Percentiles rank a stretch among this genome's conserved stretches.
Evolutionary conservation across 35 echinoderm and acorn worm species (phyloP).

Genomic region (Amphiura filiformis): DNA sequence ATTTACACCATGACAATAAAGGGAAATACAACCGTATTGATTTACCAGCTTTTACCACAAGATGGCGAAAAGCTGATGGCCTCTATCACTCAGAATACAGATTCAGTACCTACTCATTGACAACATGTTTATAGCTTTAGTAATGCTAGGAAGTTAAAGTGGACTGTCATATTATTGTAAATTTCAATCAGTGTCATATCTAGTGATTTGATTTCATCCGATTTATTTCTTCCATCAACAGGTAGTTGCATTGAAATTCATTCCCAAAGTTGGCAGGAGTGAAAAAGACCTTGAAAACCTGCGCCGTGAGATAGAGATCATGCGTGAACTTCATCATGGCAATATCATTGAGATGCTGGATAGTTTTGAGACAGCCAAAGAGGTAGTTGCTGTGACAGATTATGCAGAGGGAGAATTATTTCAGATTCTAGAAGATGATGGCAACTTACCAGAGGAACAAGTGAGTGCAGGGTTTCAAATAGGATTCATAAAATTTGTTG

Average conservation of each 20-base stretch:
- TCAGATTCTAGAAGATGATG: constrained; percentile 96
- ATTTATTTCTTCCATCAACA: constrained; percentile 14
- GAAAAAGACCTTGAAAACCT: constrained; percentile 92
- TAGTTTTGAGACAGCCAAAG: constrained; percentile 96
- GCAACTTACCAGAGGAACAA: constrained; percentile 82
- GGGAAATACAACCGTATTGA: no score
- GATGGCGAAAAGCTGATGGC: no score
- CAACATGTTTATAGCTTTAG: no score
- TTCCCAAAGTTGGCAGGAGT: constrained; percentile 84
- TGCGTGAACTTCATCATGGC: constrained; percentile 75
- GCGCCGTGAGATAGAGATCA: constrained; percentile 91
- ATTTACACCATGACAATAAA: no score
- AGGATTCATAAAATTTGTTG: background rate
- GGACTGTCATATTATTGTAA: no score
- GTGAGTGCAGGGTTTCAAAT: background rate
- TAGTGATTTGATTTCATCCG: background rate
- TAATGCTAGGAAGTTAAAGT: no score
- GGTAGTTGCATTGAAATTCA: constrained; percentile 95
- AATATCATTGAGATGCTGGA: constrained; percentile 99
- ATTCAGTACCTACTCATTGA: no score
- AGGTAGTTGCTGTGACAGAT: constrained; percentile 95
- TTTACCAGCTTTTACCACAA: no score
- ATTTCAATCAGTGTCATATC: no score
- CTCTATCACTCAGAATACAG: no score
- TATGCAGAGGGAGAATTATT: constrained; percentile 97